A percentile compares a stretch with the other conserved stretches of the same genome.
Conservation (phyloP, 1,140 invertebrate species). For the Cotesia glomerata region DNA sequence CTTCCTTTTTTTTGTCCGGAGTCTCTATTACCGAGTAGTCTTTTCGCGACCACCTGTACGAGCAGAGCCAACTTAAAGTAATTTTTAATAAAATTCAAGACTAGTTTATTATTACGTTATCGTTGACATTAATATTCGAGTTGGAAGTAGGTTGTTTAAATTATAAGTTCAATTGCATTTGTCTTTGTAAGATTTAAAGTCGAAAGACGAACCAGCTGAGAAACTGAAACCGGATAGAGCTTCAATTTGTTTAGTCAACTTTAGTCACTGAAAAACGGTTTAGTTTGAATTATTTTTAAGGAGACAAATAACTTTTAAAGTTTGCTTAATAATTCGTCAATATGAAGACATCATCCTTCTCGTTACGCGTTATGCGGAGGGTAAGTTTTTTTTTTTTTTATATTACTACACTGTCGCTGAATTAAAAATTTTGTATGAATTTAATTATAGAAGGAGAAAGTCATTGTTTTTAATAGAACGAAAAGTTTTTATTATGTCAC, state of each 20-base stretch:
- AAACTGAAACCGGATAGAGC: not conserved
- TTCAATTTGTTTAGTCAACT: constrained; percentile 5
- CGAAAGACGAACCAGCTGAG: constrained; percentile 5
- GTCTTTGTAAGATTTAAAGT: not conserved
- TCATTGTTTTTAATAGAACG: no score
- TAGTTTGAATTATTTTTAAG: constrained; percentile 22
- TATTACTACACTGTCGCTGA: not conserved
- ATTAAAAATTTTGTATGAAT: not conserved
- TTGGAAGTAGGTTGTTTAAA: no score
- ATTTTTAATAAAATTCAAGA: no score
- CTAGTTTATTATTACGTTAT: no score
- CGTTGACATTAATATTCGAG: no score
- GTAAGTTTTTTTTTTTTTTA: constrained; percentile 62
- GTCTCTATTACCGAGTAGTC: not conserved
- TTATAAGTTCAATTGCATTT: no score
- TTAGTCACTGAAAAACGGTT: not conserved
- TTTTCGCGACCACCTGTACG: not conserved
- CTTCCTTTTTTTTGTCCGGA: not conserved
- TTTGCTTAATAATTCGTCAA: constrained; percentile 51
- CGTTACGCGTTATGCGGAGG: constrained; percentile 77
- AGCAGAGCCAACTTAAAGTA: not conserved
- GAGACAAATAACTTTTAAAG: constrained; percentile 43
- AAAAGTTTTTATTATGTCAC: no score
- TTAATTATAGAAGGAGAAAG: not conserved
- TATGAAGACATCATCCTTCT: constrained; percentile 82